These are phyloP conservation scores for Ophioderma brevispina DNA, from an alignment of 35 echinoderm and acorn worm genomes.

Conservation along the genomic window DNA sequence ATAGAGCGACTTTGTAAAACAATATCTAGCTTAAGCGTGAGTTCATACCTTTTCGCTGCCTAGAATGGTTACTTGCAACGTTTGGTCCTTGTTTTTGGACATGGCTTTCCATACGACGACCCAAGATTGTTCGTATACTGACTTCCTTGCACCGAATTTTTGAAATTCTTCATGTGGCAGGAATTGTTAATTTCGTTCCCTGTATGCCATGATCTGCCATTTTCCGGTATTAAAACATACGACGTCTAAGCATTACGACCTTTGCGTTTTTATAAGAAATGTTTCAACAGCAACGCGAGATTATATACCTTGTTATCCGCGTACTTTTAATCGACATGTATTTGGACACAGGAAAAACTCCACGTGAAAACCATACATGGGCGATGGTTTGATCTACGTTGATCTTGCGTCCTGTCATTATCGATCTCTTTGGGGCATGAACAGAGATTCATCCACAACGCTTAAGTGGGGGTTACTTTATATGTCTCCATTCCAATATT, in stretches of 20 bases:
- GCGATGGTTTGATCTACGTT: background rate
- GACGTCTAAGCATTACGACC: background rate
- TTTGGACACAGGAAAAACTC: background rate
- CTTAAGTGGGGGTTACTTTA: background rate
- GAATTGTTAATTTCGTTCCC: background rate
- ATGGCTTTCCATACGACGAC: constrained; percentile 45
- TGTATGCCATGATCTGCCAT: background rate
- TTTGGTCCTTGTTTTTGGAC: constrained; percentile 44
- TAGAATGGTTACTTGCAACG: constrained; percentile 32
- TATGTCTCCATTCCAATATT: background rate
- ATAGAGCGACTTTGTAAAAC: background rate
- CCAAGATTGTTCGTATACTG: background rate
- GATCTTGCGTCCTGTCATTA: background rate
- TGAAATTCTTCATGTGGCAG: background rate
- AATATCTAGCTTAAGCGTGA: background rate
- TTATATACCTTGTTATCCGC: background rate
- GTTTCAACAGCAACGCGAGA: background rate
- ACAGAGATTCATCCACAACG: background rate
- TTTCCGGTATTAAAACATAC: background rate
- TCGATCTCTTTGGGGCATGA: constrained; percentile 11
- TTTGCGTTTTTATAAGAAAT: background rate
- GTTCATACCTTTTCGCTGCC: background rate
- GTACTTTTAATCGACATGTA: constrained; percentile 30
- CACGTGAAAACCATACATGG: background rate
- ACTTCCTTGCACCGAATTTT: background rate